Evolutionary conservation across 2,113 vertebrate species (phyloP).

Genomic region (Bufo gargarizans): DNA sequence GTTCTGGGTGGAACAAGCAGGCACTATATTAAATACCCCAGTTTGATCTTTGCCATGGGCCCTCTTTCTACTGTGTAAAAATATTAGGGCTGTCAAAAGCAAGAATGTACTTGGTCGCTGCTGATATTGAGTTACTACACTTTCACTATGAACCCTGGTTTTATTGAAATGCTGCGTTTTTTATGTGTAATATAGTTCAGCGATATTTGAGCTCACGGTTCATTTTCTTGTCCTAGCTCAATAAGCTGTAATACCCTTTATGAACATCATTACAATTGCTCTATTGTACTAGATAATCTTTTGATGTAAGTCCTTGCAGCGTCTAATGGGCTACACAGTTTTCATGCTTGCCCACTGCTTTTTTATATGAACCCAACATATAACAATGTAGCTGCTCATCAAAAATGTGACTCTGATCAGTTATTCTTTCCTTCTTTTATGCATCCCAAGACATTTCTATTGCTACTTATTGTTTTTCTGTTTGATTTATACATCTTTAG

Average conservation of each 20-base stretch:
- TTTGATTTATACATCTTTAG: slow-evolving; percentile 28
- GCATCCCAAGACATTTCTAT: neutral
- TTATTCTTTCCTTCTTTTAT: neutral
- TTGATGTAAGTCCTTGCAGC: neutral
- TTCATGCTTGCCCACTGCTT: neutral
- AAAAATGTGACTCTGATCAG: neutral
- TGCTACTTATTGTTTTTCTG: neutral
- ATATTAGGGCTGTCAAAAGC: no score
- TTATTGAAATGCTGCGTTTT: neutral
- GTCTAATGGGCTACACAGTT: neutral
- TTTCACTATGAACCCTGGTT: neutral
- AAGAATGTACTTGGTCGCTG: neutral
- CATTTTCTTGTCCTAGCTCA: neutral
- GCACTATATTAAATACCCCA: neutral
- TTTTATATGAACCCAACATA: slow-evolving; percentile 7
- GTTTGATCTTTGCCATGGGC: neutral
- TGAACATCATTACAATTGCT: neutral
- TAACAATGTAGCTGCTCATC: slow-evolving; percentile 2
- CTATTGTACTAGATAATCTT: neutral
- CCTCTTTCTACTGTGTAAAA: neutral
- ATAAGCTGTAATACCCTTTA: neutral
- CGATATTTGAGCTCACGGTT: neutral
- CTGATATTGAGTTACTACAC: neutral
- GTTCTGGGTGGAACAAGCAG: no score
- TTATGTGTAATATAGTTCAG: neutral